Percentiles rank a stretch among this genome's conserved stretches.
These are phyloP conservation scores for Sciurus niger DNA, from an alignment of 2,113 vertebrate species.

Conservation along the genomic window DNA sequence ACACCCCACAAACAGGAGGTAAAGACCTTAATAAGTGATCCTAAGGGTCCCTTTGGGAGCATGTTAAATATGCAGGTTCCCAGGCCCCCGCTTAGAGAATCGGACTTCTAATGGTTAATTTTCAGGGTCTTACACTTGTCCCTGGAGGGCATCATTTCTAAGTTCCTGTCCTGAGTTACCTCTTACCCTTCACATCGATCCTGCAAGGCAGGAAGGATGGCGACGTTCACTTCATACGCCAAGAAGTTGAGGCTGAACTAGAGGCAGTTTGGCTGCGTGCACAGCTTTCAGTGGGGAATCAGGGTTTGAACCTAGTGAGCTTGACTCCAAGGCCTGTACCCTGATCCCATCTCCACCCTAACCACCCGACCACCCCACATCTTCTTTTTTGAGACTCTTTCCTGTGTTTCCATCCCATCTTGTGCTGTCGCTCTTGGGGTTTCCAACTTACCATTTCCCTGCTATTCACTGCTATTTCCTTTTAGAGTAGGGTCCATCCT, in stretches of 20 bases:
- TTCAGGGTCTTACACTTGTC: background rate
- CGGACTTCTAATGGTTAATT: background rate
- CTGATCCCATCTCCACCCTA: background rate
- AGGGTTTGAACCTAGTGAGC: constrained; percentile 32
- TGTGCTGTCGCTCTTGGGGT: background rate
- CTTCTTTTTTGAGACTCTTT: background rate
- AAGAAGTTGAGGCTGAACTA: background rate
- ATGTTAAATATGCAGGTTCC: background rate
- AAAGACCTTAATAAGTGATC: background rate
- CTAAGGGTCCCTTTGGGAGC: background rate
- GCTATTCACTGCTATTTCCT: background rate
- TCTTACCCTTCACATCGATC: background rate
- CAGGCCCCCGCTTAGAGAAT: background rate
- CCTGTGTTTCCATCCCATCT: background rate
- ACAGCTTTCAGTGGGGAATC: background rate
- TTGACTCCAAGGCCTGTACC: background rate
- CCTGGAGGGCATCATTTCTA: constrained; percentile 10
- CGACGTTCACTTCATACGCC: background rate
- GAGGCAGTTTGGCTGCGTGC: background rate
- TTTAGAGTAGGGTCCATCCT: background rate
- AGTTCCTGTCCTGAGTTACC: background rate
- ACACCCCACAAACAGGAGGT: background rate
- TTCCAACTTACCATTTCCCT: background rate
- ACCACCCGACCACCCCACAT: background rate
- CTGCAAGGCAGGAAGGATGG: too few relatives aligned